A percentile compares a stretch with the other conserved stretches of the same genome.
phyloP scores from a whole-genome alignment of 2,113 vertebrate species.

The Cygnus buccinator region DNA sequence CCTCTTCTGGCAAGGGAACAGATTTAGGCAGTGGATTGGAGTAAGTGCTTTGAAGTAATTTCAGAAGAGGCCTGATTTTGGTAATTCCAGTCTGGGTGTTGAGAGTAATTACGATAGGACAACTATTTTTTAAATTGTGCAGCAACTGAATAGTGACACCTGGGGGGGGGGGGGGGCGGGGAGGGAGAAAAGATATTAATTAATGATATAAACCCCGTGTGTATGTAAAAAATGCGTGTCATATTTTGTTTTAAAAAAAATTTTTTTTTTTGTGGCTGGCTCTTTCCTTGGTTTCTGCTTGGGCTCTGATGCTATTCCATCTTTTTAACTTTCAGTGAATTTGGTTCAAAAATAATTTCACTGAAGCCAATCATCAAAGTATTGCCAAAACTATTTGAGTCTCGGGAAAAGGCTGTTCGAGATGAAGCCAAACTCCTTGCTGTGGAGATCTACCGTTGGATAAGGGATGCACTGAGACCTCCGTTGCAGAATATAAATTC shows the following conservation, averaged over 20 bases:
- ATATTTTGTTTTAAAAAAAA: background rate
- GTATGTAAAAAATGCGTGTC: background rate
- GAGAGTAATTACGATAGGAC: background rate
- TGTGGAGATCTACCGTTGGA: constrained; percentile 96
- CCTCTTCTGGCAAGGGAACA: background rate
- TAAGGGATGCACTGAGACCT: constrained; percentile 92
- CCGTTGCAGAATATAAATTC: constrained; percentile 94
- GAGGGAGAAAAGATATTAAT: too few species aligned
- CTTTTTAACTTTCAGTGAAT: constrained; percentile 85
- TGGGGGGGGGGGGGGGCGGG: too few species aligned
- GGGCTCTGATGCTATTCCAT: background rate
- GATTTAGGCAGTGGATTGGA: background rate
- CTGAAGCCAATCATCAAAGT: constrained; percentile 97
- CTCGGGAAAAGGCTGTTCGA: constrained; percentile 95
- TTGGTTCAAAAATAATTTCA: constrained; percentile 96
- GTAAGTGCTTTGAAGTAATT: constrained; percentile 25
- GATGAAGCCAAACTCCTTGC: constrained; percentile 95
- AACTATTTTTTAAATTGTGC: background rate
- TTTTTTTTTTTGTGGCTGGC: background rate
- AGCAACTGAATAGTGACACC: background rate
- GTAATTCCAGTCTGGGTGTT: background rate
- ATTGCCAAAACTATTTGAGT: constrained; percentile 97
- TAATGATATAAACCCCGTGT: too few species aligned
- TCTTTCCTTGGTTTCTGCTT: background rate
- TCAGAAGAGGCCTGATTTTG: background rate